Conservation (phyloP, 2,888 invertebrate genomes). For the Seladonia tumulorum region DNA sequence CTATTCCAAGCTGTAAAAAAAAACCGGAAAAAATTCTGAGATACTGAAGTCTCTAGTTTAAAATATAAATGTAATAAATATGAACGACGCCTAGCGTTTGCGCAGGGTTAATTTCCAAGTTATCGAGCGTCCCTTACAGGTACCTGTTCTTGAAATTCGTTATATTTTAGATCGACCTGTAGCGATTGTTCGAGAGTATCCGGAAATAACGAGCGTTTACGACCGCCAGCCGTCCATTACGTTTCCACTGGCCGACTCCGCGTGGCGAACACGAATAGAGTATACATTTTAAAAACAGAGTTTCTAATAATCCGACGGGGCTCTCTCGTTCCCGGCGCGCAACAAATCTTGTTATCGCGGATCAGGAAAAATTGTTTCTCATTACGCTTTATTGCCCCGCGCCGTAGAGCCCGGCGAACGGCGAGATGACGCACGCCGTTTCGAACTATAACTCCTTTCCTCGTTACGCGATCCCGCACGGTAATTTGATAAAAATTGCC, state of each 20-base stretch:
- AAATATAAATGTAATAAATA: no score
- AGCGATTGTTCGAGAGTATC: conserved; percentile 42
- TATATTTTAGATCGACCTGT: not conserved
- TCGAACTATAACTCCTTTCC: conserved; percentile 29
- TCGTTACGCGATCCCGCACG: conserved; percentile 48
- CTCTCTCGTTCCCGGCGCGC: not conserved
- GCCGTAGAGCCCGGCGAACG: not conserved
- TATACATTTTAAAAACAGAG: conserved; percentile 9
- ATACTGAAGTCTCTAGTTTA: not conserved
- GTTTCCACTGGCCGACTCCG: conserved; percentile 50
- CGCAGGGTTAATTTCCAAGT: not conserved
- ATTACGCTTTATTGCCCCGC: conserved; percentile 38
- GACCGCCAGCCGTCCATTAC: conserved; percentile 66
- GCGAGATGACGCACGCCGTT: conserved; percentile 1
- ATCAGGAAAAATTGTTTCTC: conserved; percentile 40
- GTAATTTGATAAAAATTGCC: conserved; percentile 40
- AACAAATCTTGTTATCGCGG: conserved; percentile 40
- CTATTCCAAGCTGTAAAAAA: not conserved
- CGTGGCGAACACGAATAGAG: not conserved
- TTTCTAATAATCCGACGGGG: conserved; percentile 22
- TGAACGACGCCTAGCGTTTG: no score
- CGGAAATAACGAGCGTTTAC: conserved; percentile 68
- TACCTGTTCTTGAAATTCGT: not conserved
- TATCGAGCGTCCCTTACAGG: not conserved
- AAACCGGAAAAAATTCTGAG: no score